Evolutionary conservation across 1,140 invertebrate genomes (phyloP).

Genomic region (Achroia grisella): DNA sequence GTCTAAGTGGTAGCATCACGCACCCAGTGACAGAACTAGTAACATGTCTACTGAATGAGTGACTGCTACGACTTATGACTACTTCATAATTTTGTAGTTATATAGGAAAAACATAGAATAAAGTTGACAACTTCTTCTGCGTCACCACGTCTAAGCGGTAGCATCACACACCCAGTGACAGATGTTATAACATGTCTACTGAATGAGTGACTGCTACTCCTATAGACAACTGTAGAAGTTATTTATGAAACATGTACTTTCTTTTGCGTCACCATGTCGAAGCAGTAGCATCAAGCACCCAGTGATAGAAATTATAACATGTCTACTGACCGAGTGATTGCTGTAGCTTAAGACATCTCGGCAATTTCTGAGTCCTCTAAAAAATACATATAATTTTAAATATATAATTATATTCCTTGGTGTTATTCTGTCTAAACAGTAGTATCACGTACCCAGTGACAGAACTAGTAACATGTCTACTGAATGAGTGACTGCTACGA

Average conservation of each 20-base stretch:
- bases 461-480: conserved; percentile 17
- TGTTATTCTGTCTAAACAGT: background rate
- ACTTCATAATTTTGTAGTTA: no score
- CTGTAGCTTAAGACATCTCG: conserved; percentile 1
- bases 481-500: background rate
- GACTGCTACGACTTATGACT: no score
- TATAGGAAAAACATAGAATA: no score
- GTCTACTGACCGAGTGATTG: conserved; percentile 17
- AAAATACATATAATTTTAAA: no score
- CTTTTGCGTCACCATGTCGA: no score
- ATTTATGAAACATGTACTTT: no score
- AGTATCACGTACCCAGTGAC: conserved; percentile 23
- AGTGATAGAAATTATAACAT: conserved; percentile 23
- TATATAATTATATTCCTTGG: no score
- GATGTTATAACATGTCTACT: conserved; percentile 16
- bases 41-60: background rate
- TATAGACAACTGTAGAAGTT: no score
- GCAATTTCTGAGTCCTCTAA: no score
- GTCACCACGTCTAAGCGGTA: background rate
- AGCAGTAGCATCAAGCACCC: conserved; percentile 12
- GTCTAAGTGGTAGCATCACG: background rate
- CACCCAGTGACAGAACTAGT: background rate
- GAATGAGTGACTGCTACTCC: background rate
- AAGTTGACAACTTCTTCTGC: no score
- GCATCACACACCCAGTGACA: conserved; percentile 24